Evolutionary conservation across 2,888 invertebrate species (phyloP), one percentile per base, ranked within the genome.

Genomic region (Thecocarcelia acutangulata): DNA sequence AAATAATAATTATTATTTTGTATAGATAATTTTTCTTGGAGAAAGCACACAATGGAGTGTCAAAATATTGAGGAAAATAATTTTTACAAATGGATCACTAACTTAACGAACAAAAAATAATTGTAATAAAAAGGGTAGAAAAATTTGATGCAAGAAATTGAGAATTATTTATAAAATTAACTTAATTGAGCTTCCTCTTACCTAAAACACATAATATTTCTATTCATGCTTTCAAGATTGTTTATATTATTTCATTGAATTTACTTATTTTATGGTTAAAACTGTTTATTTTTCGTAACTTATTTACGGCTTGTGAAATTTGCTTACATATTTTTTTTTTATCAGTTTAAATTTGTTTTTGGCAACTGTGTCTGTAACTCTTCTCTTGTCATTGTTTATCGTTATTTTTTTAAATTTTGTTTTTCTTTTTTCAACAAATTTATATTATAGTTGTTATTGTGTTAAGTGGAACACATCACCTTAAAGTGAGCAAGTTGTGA

Each of bases 401-500:
- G n/a, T 66, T 58, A 48, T 58, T 69, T 48, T 13, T 66, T 58
- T 17, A 33, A 19, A 52, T 70, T 48, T n/a, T 5, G 50, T 44
- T 19, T 52, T 48, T 50, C 12, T 44, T 46, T 21, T 46, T 52
- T 1, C 3, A 24, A 9, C 33, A 33, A 52, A 24, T 40, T 40
- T 1, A 17, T 11, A 6, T 44, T 28, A 15, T 70, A 56, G 56
- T 56, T 54, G 66, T 63, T 63, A 37, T 63, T 68, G 37, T 37
- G 13, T 73, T 73, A 81, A 81, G 78, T 70, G 82, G 70, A 70
- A 59, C 82, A 59, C 82, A 82, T 63, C 78, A 54, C 48, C 68
- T 64, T 19, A 70, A 66, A 56, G 40, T 66, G 58, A 44, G 28
- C 44, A 66, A 68, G 61, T 59, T 79, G 44, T 78, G 82, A 82